Evolutionary conservation across 2,797 vertebrate genomes (phyloP), one percentile per base, ranked within the genome.

Genomic region (Prionace glauca): DNA sequence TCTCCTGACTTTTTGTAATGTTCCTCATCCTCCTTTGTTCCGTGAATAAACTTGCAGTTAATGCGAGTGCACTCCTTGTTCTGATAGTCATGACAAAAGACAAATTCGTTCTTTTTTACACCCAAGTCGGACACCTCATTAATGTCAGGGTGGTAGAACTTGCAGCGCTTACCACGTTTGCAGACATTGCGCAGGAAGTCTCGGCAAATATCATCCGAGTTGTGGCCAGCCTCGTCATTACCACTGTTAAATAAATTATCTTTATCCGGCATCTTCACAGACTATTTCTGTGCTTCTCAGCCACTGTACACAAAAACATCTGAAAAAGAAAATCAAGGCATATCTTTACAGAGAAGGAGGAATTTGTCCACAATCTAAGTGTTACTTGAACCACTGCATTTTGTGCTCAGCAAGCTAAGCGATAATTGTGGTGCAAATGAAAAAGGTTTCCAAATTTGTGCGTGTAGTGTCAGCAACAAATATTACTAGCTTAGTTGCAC

Each of bases 21-120:
- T 96, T 99, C 99, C 97, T 99, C 99, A 67, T 99, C 99, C 95
- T 99, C 99, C 96, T 99, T 99, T 95, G 99, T 98, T 96, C 99
- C 99, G 11, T 99, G 99, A 95, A 99, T 99, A 96, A 99, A 99
- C 96, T 98, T 98, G 97, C 99, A 99, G 97, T 98, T 99, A 96
- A 98, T 97, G 26, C 99, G 99, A 95, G 98, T 98, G 22, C 99
- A 99, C 96, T 99, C 99, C 96, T 99, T 99, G 97, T 99, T 99
- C 97, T 99, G 99, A 97, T 99, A 98, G 96, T 99, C 99, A 24
- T 99, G 99, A 97, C 99, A 99, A 97, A 99, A 99, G 96, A 99
- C 98, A 96, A 99, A 99, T 91, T 99, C 99, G 0, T 99, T 99
- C 97, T 99, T 99, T 96, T 99, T 98, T 94, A 99, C 99, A 0